Conservation (phyloP, 2,797 vertebrate species). For the Leptoclinus maculatus region DNA sequence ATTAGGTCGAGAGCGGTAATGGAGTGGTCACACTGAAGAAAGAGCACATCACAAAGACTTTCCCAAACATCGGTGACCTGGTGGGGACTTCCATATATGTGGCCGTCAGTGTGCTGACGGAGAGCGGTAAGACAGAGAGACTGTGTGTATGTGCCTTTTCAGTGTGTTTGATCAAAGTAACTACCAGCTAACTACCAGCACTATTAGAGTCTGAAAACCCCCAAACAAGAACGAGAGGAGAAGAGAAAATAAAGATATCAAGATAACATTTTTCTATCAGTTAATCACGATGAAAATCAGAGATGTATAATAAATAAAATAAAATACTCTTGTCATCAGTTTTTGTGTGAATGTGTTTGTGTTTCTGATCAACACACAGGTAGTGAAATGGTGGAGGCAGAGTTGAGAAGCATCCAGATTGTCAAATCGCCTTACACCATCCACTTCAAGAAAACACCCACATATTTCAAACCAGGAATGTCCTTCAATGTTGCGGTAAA, state of each 20-base stretch:
- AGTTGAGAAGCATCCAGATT: constrained; percentile 75
- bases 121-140: constrained; percentile 76
- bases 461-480: constrained; percentile 83
- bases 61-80: constrained; percentile 52
- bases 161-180: not conserved
- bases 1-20: constrained; percentile 75
- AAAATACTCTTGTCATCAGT: too few species aligned
- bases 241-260: not conserved
- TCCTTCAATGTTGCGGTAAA: constrained; percentile 75
- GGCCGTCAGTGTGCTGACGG: constrained; percentile 86
- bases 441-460: constrained; percentile 78
- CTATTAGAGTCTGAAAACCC: not conserved
- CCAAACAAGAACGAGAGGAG: not conserved
- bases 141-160: not conserved
- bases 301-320: too few species aligned
- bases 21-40: constrained; percentile 71
- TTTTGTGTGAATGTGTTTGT: not conserved
- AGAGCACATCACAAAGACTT: constrained; percentile 64
- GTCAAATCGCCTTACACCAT: constrained; percentile 82
- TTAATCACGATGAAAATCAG: too few species aligned
- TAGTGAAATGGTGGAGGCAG: constrained; percentile 80
- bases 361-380: constrained; percentile 55
- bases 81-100: constrained; percentile 80
- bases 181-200: not conserved
- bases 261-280: not conserved